These are phyloP conservation scores for Myotis myotis DNA, from an alignment of 2,797 vertebrate species.

Conservation along the genomic window DNA sequence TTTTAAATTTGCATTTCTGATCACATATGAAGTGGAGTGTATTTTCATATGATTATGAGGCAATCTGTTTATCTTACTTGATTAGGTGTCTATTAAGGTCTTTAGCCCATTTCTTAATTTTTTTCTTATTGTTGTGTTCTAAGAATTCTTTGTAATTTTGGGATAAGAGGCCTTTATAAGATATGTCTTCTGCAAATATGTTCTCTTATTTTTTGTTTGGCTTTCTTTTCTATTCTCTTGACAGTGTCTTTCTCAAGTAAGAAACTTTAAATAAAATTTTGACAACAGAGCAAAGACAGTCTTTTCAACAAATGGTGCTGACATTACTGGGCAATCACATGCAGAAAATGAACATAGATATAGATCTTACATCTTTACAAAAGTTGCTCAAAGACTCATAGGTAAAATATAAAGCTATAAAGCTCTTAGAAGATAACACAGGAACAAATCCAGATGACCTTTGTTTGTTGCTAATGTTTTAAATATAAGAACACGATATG, in stretches of 20 bases:
- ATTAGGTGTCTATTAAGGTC: neutral
- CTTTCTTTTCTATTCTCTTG: neutral
- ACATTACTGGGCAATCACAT: neutral
- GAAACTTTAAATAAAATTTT: slow-evolving; percentile 16
- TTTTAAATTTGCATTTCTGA: neutral
- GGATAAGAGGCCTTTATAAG: neutral
- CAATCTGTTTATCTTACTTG: neutral
- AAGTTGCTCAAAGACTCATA: neutral
- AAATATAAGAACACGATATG: neutral
- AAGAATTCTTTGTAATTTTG: neutral
- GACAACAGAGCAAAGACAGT: neutral
- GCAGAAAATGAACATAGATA: neutral
- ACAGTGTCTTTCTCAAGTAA: neutral
- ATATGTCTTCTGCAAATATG: neutral
- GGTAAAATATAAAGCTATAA: neutral
- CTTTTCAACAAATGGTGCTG: neutral
- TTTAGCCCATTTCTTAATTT: neutral
- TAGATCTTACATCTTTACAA: neutral
- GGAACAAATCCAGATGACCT: neutral
- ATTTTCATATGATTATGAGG: neutral
- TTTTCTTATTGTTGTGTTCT: neutral
- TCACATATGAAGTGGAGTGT: neutral
- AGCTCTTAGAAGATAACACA: neutral
- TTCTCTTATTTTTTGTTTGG: neutral
- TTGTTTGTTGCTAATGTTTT: neutral